Base-by-base conservation (phyloP, 2,888 invertebrate species). In the Melipona beecheii region DNA sequence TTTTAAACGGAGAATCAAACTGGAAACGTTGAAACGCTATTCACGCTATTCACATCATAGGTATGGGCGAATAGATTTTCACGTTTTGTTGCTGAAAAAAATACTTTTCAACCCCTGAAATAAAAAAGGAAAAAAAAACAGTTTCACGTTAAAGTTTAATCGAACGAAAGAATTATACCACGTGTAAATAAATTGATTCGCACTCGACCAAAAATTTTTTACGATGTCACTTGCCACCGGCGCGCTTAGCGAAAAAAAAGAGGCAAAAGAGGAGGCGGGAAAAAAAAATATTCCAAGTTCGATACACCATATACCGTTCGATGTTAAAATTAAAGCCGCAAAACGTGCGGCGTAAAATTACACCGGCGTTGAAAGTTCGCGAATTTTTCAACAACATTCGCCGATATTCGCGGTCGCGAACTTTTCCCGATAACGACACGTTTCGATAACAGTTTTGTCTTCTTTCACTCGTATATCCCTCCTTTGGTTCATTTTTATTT, bases 111-210 rank as follows among this genome's bases (percentile, higher is more conserved):
- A 13, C 17, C 3, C 4, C 31, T 0, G 1, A 36, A 36, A 36
- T 9, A 36, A 36, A 36, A 24, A 19, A n/a, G 43, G 24, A 50
- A 17, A 17, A 31, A 21, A 31, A 66, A 56, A 17, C 43, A 24
- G 27, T 66, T 64, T 62, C 27, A n/a, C 11, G 31, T 50, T 73
- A 31, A 21, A n/a, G 31, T 62, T 50, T 62, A 62, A 62, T 54
- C 65, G 24, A 43, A 56, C 54, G 24, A 65, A 49, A 50, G 27
- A 31, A 54, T 27, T 56, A 24, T 19, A n/a, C 31, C 50, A 13
- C 21, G 36, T 31, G 54, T 66, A 66, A 65, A 43, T 75, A 75
- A 65, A 66, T 66, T 43, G n/a, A 73, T 49, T 50, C 19, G 24
- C 24, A 19, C 2, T 56, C 6, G 54, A 54, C 36, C 24, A 24